Conservation (phyloP, 2,797 vertebrate genomes). For the Gymnopithys bicolor region DNA sequence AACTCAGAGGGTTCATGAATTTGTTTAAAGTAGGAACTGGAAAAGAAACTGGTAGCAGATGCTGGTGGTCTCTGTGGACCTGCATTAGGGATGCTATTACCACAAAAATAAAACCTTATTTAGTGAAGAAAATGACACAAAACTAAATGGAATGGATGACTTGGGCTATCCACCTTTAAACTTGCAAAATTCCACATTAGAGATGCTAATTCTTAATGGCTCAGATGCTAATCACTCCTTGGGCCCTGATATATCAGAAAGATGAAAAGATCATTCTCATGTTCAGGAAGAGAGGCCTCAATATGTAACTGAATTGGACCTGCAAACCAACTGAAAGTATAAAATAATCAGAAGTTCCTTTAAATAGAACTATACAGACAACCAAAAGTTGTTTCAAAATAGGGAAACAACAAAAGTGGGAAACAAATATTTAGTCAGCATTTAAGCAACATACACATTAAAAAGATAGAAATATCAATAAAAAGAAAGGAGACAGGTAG, state of each 20-base stretch:
- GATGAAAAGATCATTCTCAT: background rate
- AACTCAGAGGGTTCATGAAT: background rate
- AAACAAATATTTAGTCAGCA: background rate
- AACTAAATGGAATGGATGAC: background rate
- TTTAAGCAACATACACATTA: background rate
- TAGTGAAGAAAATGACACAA: background rate
- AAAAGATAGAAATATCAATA: background rate
- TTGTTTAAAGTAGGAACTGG: slow-evolving; percentile 13
- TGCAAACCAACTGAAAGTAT: background rate
- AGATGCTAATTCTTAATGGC: background rate
- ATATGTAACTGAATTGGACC: background rate
- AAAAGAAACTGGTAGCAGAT: background rate
- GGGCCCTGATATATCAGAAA: background rate
- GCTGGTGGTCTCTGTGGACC: background rate
- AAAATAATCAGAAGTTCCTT: background rate
- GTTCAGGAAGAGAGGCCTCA: background rate
- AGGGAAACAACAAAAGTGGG: background rate
- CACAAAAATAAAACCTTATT: background rate
- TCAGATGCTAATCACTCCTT: background rate
- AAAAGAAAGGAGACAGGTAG: background rate
- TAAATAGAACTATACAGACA: background rate
- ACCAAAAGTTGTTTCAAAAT: background rate
- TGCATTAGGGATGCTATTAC: background rate
- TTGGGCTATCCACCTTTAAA: background rate
- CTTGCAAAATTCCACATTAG: background rate